phyloP scores from a whole-genome alignment of 2,888 invertebrate species.

The Argyresthia goedartella region DNA sequence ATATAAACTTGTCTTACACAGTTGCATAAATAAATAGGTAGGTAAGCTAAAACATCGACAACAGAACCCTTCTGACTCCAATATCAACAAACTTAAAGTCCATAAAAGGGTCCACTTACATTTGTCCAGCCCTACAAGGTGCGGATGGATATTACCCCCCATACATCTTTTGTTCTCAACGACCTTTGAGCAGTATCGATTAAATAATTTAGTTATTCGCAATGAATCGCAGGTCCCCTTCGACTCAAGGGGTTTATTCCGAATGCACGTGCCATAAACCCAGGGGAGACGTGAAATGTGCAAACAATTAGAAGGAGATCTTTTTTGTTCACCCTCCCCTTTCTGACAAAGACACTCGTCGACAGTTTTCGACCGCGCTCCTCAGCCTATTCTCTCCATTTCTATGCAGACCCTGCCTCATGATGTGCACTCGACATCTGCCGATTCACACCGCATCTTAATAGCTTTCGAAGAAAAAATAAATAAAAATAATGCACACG shows the following conservation, averaged over 20 bases:
- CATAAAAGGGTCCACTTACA: too few relatives aligned
- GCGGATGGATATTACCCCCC: too few relatives aligned
- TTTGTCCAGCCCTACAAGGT: too few relatives aligned
- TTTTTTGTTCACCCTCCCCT: constrained; percentile 40
- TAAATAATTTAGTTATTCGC: background rate
- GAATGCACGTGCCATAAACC: constrained; percentile 22
- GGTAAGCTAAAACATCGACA: too few relatives aligned
- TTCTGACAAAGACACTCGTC: constrained; percentile 45
- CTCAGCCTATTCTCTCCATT: constrained; percentile 24
- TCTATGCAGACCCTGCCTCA: constrained; percentile 36
- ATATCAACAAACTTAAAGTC: too few relatives aligned
- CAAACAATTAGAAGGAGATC: constrained; percentile 64
- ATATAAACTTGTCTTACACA: too few relatives aligned
- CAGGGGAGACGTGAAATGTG: constrained; percentile 52
- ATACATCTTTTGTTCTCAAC: background rate
- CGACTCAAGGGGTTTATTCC: constrained; percentile 14
- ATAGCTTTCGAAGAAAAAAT: constrained; percentile 21
- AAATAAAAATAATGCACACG: background rate
- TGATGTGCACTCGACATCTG: constrained; percentile 52
- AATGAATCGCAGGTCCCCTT: background rate
- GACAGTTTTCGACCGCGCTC: background rate
- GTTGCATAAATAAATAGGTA: too few relatives aligned
- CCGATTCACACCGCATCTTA: constrained; percentile 37
- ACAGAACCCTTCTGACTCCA: too few relatives aligned
- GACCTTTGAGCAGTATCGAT: background rate